Evolutionary conservation across 2,113 vertebrate genomes (phyloP).

Genomic region (Lanius collurio): DNA sequence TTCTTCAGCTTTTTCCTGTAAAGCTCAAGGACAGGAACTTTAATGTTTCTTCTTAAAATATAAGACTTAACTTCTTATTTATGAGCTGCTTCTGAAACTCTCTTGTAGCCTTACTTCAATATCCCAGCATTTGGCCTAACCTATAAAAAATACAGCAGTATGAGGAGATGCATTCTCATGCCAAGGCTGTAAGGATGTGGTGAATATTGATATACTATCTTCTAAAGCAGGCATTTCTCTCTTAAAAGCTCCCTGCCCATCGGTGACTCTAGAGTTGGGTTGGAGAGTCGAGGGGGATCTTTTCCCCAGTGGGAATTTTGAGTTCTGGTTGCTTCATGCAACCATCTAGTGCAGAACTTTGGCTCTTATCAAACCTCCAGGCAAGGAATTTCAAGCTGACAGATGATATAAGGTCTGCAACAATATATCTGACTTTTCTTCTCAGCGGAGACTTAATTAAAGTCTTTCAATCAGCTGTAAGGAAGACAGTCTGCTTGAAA

Average conservation of each 20-base stretch:
- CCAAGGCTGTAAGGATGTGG: slow-evolving; percentile 1
- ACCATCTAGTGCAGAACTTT: background rate
- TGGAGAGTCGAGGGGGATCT: background rate
- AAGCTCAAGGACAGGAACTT: slow-evolving; percentile 42
- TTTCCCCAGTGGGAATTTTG: background rate
- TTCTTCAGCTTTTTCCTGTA: slow-evolving; percentile 28
- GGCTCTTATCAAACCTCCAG: background rate
- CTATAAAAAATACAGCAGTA: slow-evolving; percentile 39
- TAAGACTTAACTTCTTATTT: slow-evolving; percentile 54
- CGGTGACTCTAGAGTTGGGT: background rate
- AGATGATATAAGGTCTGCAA: background rate
- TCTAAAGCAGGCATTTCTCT: background rate
- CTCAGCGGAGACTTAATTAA: background rate
- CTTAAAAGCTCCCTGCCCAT: background rate
- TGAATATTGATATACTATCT: background rate
- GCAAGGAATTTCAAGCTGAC: background rate
- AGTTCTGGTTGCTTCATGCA: background rate
- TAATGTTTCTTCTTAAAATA: slow-evolving; percentile 17
- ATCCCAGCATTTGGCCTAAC: background rate
- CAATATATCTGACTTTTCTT: background rate
- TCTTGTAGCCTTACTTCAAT: slow-evolving; percentile 22
- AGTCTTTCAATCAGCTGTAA: background rate
- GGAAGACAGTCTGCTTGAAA: background rate
- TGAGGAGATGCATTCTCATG: background rate
- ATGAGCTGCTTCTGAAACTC: slow-evolving; percentile 41